Conservation (phyloP, 2,113 vertebrate species). For the Myotis davidii region DNA sequence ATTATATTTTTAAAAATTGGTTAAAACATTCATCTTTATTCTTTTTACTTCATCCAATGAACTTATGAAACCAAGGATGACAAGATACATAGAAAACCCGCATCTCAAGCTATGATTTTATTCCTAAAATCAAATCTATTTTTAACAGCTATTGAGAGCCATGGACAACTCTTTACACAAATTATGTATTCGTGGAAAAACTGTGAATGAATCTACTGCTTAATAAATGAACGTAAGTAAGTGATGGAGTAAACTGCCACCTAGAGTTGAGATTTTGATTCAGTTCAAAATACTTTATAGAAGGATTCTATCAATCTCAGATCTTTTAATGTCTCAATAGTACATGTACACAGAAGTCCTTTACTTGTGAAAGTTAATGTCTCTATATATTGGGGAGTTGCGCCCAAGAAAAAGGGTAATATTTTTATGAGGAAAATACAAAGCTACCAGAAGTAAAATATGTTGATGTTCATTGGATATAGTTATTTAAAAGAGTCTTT, state of each 20-base stretch:
- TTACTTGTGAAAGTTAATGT: not conserved
- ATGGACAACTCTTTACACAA: constrained; percentile 76
- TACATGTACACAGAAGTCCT: not conserved
- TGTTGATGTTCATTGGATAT: not conserved
- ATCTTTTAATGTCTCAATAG: not conserved
- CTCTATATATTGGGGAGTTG: not conserved
- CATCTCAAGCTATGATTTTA: constrained; percentile 68
- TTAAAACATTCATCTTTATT: constrained; percentile 60
- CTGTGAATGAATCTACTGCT: constrained; percentile 78
- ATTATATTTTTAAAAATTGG: constrained; percentile 40
- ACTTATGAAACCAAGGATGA: constrained; percentile 63
- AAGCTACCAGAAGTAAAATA: not conserved
- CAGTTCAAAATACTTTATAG: constrained; percentile 48
- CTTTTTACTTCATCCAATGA: constrained; percentile 59
- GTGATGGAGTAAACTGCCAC: constrained; percentile 87
- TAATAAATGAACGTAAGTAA: constrained; percentile 70
- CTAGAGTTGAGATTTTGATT: constrained; percentile 84
- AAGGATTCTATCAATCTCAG: not conserved
- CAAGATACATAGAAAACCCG: constrained; percentile 67
- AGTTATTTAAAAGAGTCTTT: not conserved
- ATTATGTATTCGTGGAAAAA: constrained; percentile 79
- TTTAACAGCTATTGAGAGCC: constrained; percentile 73
- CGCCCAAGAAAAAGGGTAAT: not conserved
- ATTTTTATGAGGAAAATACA: not conserved
- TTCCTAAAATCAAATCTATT: constrained; percentile 75